phyloP scores from a whole-genome alignment of 2,797 vertebrate species.

The Sphenopsis melanotis region DNA sequence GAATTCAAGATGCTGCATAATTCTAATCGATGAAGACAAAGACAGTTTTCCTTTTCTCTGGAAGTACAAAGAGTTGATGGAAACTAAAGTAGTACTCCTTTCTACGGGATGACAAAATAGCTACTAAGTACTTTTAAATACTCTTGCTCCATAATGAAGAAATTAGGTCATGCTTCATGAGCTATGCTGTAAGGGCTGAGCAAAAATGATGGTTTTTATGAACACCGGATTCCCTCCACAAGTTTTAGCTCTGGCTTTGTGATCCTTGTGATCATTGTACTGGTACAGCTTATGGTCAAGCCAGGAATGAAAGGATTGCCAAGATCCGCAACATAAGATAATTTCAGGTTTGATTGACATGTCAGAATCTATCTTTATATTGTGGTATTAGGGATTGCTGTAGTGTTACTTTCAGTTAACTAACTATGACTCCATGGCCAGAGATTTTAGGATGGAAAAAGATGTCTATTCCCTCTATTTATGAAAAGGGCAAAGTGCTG shows the following conservation, averaged over 20 bases:
- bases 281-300: background rate
- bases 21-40: background rate
- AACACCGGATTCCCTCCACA: background rate
- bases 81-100: background rate
- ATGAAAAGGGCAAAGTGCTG: background rate
- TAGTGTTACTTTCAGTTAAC: background rate
- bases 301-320: background rate
- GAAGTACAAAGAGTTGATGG: background rate
- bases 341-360: background rate
- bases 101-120: background rate
- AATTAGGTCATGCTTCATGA: background rate
- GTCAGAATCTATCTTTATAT: background rate
- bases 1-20: background rate
- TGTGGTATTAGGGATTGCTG: background rate
- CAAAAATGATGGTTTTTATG: background rate
- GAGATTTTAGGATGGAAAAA: background rate
- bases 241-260: background rate
- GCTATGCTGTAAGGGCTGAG: background rate
- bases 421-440: fast-evolving
- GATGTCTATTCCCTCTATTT: background rate
- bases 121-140: background rate
- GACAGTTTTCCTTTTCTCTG: background rate
- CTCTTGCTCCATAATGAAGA: background rate
- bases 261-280: background rate
- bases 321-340: background rate